phyloP scores from a whole-genome alignment of 2,113 vertebrate species.

The Axis porcinus region DNA sequence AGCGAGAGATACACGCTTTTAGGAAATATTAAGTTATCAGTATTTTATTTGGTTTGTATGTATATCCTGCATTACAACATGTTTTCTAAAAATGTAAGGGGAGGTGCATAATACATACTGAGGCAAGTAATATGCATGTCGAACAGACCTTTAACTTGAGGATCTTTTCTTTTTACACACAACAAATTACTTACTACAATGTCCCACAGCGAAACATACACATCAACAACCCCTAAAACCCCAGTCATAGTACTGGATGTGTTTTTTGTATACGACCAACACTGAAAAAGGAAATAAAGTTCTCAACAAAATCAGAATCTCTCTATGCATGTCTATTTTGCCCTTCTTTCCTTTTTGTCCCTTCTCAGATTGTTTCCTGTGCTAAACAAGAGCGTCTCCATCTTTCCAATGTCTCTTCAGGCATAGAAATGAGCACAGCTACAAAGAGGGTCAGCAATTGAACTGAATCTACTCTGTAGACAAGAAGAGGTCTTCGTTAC shows the following conservation, averaged over 20 bases:
- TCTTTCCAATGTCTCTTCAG: slow-evolving; percentile 8
- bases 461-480: background rate
- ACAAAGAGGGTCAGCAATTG: background rate
- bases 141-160: background rate
- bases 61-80: background rate
- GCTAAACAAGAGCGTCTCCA: background rate
- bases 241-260: background rate
- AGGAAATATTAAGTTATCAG: background rate
- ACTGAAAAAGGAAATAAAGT: background rate
- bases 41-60: background rate
- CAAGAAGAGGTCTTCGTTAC: slow-evolving; percentile 14
- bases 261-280: background rate
- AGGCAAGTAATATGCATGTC: background rate
- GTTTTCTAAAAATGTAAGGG: background rate
- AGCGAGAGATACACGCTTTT: background rate
- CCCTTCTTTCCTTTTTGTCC: background rate
- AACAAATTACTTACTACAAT: background rate
- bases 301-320: background rate
- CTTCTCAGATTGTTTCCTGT: background rate
- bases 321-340: background rate
- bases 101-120: background rate
- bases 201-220: background rate
- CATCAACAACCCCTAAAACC: background rate
- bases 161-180: background rate
- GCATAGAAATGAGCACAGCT: background rate